Base-by-base conservation (phyloP, 2,888 invertebrate species). In the Acleris laterana region DNA sequence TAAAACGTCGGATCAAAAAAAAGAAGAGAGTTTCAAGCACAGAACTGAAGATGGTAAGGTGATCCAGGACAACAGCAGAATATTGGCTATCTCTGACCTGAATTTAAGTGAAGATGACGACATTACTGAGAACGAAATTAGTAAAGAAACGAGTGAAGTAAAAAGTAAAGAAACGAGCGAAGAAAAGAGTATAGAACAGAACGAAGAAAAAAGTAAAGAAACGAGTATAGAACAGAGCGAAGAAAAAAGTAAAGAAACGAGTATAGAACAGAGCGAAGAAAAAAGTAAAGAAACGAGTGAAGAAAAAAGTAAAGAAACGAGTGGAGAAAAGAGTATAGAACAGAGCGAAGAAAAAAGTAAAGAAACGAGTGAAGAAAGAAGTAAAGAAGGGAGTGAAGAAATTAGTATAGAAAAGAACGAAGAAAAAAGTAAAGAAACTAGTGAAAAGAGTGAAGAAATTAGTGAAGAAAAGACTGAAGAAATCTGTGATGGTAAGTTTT, bases 21-120 rank as follows among this genome's bases (percentile, higher is more conserved):
- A 73, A 60, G 63, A 58, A 59, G 62, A 64, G 59, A 62, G 38
- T 32, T 68, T 56, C 50, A 66, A 73, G 56, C 57, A 73, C 69
- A 63, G 60, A 44, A 42, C 68, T 7, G 74, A 72, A 64, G 68
- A 75, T 59, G 69, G 71, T 69, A 75, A 74, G 56, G 68, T 71
- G 11, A 58, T 71, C 16, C 74, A 73, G 32, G 73, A 71, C 51
- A 76, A 70, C 28, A 74, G 71, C 51, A 77, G 75, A 67, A 77
- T 81, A 16, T 69, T 76, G 58, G 73, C 74, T 53, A 70, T 81
- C 19, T 65, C 69, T 0, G 61, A 70, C 28, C 44, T 70, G 20
- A 62, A 61, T 73, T 76, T 19, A 65, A 74, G 70, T 19, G 58
- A 69, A 22, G 60, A 65, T 38, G 16, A 75, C 71, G 16, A 58